Percentiles rank a stretch among this genome's conserved stretches.
Conservation (phyloP, 1,140 invertebrate species). For the Helicoverpa armigera region DNA sequence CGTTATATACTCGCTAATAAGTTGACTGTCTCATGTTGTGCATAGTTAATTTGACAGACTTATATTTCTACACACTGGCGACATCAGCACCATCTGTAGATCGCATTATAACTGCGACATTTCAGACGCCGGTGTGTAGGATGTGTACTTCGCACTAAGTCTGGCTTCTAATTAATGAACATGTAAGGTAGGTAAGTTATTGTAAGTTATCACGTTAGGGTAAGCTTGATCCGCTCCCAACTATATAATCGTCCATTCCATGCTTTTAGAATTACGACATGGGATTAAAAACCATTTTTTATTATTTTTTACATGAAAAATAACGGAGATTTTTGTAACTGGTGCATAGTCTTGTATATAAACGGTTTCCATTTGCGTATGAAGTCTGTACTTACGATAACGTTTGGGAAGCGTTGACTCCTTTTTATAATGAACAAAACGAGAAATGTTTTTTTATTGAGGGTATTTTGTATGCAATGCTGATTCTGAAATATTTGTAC, state of each 20-base stretch:
- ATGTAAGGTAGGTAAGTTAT: slow-evolving; percentile 77
- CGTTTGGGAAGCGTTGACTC: slow-evolving; percentile 46
- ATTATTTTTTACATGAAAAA: slow-evolving; percentile 58
- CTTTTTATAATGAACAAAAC: slow-evolving; percentile 68
- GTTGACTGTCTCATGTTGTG: slow-evolving; percentile 41
- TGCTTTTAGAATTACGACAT: slow-evolving; percentile 63
- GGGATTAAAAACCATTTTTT: slow-evolving; percentile 58
- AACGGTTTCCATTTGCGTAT: slow-evolving; percentile 50
- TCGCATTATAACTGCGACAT: background rate
- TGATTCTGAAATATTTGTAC: slow-evolving; percentile 69
- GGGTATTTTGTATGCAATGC: slow-evolving; percentile 67
- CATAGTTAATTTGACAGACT: slow-evolving; percentile 40
- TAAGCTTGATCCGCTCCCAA: slow-evolving; percentile 67
- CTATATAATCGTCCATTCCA: slow-evolving; percentile 70
- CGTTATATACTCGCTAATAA: background rate
- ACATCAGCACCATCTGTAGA: background rate
- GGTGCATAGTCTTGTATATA: slow-evolving; percentile 67
- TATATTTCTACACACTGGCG: slow-evolving; percentile 10
- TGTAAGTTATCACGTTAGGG: slow-evolving; percentile 72
- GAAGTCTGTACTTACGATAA: slow-evolving; percentile 53
- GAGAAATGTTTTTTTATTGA: slow-evolving; percentile 56
- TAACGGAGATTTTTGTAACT: slow-evolving; percentile 54
- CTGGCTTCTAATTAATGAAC: slow-evolving; percentile 68
- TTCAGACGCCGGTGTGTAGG: slow-evolving; percentile 26
- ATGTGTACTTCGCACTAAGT: slow-evolving; percentile 51